A percentile compares a stretch with the other conserved stretches of the same genome.
phyloP scores from a whole-genome alignment of 2,113 vertebrate species.

The Psilopogon haemacephalus region DNA sequence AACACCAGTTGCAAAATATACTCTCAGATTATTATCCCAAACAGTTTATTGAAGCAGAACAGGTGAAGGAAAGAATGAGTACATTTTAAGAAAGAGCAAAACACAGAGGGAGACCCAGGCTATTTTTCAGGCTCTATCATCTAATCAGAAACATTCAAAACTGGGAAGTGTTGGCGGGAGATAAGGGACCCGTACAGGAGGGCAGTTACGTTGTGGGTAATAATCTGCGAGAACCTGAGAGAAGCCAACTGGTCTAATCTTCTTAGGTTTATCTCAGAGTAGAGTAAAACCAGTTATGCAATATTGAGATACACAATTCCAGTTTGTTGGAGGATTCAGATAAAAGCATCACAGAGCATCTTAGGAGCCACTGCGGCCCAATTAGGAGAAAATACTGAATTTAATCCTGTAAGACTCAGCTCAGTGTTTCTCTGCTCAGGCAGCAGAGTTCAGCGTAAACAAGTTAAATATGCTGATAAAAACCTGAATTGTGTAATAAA shows the following conservation, averaged over 20 bases:
- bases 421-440: not conserved
- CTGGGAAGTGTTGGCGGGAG: not conserved
- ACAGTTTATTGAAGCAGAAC: not conserved
- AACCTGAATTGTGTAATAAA: not conserved
- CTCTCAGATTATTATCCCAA: not conserved
- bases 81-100: not conserved
- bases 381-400: conserved; percentile 29
- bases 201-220: not conserved
- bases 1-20: not conserved
- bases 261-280: conserved; percentile 26
- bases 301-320: not conserved
- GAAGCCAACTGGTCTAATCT: not conserved
- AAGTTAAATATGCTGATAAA: conserved; percentile 13
- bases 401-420: not conserved
- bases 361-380: not conserved
- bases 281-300: not conserved
- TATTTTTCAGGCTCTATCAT: conserved; percentile 13
- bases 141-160: conserved; percentile 43
- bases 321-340: not conserved
- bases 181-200: not conserved
- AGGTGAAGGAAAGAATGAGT: not conserved
- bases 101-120: not conserved
- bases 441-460: not conserved
- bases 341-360: not conserved
- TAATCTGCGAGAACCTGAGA: not conserved